These are phyloP conservation scores for Pyrrhosoma nymphula DNA, from an alignment of 2,888 invertebrate genomes.

Conservation along the genomic window DNA sequence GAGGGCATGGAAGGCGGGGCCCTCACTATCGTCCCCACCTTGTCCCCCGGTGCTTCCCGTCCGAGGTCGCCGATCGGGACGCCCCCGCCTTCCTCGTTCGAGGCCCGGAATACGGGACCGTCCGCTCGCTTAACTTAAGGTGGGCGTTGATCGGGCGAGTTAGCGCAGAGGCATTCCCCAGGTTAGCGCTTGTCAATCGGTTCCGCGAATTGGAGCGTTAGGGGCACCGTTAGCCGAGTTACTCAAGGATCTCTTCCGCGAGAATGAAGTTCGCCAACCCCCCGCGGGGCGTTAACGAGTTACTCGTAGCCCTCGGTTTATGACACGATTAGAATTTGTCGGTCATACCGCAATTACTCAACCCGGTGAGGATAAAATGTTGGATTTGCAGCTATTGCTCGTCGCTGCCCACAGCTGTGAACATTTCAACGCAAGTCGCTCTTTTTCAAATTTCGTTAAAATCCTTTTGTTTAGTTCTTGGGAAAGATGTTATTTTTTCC, in stretches of 20 bases:
- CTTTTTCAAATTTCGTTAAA: not conserved
- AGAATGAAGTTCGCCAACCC: not conserved
- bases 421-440: not conserved
- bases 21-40: not conserved
- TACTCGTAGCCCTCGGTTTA: not conserved
- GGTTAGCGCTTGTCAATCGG: not conserved
- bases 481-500: no score
- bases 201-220: not conserved
- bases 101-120: not conserved
- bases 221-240: conserved; percentile 2
- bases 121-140: not conserved
- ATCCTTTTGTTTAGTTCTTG: no score
- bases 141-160: not conserved
- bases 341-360: not conserved
- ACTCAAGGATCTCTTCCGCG: not conserved
- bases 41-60: not conserved
- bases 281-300: not conserved
- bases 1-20: no score
- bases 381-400: not conserved
- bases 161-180: not conserved
- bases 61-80: not conserved
- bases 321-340: not conserved
- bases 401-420: no score
- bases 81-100: not conserved
- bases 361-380: not conserved